Evolutionary conservation across 2,888 invertebrate genomes (phyloP).

Genomic region (Pseudolycoriella hygida): DNA sequence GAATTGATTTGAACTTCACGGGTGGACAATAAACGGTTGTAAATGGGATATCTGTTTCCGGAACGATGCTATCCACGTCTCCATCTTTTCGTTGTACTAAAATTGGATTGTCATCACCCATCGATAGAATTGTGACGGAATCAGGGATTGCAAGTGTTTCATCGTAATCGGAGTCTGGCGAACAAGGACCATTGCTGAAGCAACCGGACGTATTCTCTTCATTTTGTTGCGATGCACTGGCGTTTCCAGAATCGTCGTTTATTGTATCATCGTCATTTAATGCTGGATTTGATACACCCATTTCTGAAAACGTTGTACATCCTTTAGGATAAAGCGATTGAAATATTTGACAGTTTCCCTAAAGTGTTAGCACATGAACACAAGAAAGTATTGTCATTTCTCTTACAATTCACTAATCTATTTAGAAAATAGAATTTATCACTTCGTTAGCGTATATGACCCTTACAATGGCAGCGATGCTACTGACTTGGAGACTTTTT

Average conservation of each 20-base stretch:
- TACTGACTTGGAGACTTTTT: no score
- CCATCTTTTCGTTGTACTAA: slow-evolving; percentile 30
- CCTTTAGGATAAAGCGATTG: not conserved
- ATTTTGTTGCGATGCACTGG: slow-evolving; percentile 15
- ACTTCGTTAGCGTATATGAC: no score
- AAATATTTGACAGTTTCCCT: no score
- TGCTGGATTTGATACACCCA: slow-evolving; percentile 17
- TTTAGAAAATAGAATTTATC: no score
- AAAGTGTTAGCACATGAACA: no score
- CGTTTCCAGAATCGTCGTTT: not conserved
- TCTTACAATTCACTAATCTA: no score
- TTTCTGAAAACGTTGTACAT: slow-evolving; percentile 14
- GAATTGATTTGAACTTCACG: slow-evolving; percentile 54
- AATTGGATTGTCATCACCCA: slow-evolving; percentile 32
- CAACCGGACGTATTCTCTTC: slow-evolving; percentile 24
- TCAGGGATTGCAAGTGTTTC: slow-evolving; percentile 63
- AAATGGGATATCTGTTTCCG: slow-evolving; percentile 35
- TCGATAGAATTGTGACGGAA: slow-evolving; percentile 47
- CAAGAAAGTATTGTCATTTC: no score
- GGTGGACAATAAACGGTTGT: slow-evolving; percentile 45
- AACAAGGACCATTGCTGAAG: slow-evolving; percentile 35
- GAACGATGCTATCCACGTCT: slow-evolving; percentile 17
- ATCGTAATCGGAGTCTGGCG: slow-evolving; percentile 58
- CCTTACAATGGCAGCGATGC: no score
- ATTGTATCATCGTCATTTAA: slow-evolving; percentile 8